These are phyloP conservation scores for Odontamblyopus lacepedii DNA, from an alignment of 2,797 vertebrate species.

Conservation along the genomic window DNA sequence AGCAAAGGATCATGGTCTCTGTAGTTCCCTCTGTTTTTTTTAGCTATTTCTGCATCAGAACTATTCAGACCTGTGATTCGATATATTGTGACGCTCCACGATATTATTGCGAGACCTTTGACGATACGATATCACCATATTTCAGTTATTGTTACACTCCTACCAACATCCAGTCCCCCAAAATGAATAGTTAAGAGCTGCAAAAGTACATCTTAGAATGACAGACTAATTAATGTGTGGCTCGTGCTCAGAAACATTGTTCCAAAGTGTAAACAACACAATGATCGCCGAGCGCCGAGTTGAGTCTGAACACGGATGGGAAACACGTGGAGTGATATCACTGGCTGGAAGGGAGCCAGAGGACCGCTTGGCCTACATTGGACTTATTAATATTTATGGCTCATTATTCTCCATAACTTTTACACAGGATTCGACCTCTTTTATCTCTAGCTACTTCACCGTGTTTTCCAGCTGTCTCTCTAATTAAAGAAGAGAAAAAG, in stretches of 20 bases:
- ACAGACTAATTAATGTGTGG: not conserved
- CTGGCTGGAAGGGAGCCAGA: slow-evolving; percentile 11
- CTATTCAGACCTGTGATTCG: no score
- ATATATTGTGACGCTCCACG: no score
- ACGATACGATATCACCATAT: no score
- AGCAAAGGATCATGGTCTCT: no score
- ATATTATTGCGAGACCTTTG: no score
- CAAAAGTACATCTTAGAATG: no score
- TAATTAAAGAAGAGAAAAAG: no score
- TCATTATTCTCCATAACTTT: not conserved
- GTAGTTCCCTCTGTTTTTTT: no score
- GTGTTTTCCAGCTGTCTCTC: not conserved
- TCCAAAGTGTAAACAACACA: not conserved
- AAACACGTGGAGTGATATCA: slow-evolving; percentile 41
- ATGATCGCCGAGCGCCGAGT: slow-evolving; percentile 15
- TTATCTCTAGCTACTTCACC: not conserved
- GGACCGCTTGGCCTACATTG: slow-evolving; percentile 1
- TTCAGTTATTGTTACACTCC: no score
- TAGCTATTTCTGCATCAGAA: no score
- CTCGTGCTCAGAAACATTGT: not conserved
- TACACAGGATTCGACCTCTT: not conserved
- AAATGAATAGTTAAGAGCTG: no score
- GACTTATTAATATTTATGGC: not conserved
- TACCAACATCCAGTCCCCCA: no score
- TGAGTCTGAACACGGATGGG: slow-evolving; percentile 24